Base-by-base conservation (phyloP, 53 echinoderm and acorn worm genomes). In the Astropecten irregularis region DNA sequence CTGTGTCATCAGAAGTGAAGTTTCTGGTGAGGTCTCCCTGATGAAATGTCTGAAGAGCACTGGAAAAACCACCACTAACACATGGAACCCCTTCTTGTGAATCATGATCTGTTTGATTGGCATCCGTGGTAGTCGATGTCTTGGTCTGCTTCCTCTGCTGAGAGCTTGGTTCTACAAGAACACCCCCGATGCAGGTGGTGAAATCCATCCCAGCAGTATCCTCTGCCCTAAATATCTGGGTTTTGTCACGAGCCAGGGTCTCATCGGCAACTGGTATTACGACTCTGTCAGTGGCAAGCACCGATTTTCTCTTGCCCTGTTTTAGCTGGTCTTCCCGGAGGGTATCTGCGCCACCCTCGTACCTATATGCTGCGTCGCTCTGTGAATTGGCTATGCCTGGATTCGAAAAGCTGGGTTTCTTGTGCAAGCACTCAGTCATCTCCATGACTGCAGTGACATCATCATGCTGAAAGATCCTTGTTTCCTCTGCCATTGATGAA, bases 151-250 rank as follows among this genome's bases (percentile, higher is more conserved):
- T 42, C n/a, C 7, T 39, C n/a, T 19, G 37, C 27, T 29, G 22
- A 7, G 54, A 35, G 13, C 34, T 6, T 19, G 73, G 34, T 57
- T 55, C 55, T 15, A 20, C n/a, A 20, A 66, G 46, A 50, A 86
- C 8, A 9, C 66, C 55, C 16, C 33, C 77, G 16, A 76, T 36
- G 22, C 76, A 76, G 38, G 76, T 42, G 3, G 86, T 86, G 22
- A 86, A 66, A n/a, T 86, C 86, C 86, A 86, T 86, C 16, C 76
- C 53, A 39, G 35, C 64, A 39, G 76, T 53, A 35, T 86, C 86
- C 49, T 77, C 86, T 11, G 77, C 26, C 42, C 66, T 63, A 40
- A 86, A 77, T 4, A 50, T 39, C 36, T 66, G 15, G 11, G 54
- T 86, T 50, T 65, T 64, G 15, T 77, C 70, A 14, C 21, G 21